Evolutionary conservation across 2,797 vertebrate genomes (phyloP).

Genomic region (Graptemys geographica): DNA sequence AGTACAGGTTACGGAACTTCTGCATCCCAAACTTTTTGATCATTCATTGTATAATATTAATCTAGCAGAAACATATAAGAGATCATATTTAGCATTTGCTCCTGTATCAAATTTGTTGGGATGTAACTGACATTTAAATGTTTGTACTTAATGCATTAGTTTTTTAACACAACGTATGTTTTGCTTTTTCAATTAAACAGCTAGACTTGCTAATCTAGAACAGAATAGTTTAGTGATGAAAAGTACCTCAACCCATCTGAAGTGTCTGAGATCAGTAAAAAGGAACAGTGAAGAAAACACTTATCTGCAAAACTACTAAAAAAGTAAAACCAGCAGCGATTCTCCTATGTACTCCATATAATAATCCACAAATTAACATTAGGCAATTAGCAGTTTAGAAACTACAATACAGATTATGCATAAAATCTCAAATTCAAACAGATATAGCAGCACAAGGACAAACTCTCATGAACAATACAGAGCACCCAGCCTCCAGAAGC

Average conservation of each 20-base stretch:
- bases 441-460: constrained; percentile 58
- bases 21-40: background rate
- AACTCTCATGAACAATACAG: constrained; percentile 58
- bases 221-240: constrained; percentile 33
- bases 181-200: background rate
- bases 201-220: constrained; percentile 23
- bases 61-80: background rate
- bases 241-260: constrained; percentile 69
- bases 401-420: background rate
- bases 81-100: constrained; percentile 4
- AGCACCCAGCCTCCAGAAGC: constrained; percentile 68
- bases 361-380: constrained; percentile 62
- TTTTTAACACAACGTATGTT: background rate
- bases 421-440: constrained; percentile 61
- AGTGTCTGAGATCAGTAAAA: constrained; percentile 44
- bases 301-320: constrained; percentile 34
- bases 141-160: constrained; percentile 13
- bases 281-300: constrained; percentile 57
- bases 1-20: background rate
- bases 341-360: constrained; percentile 57
- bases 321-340: constrained; percentile 23
- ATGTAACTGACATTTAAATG: constrained; percentile 32
- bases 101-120: constrained; percentile 10
- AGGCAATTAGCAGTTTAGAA: constrained; percentile 59
- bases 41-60: background rate